Conservation (phyloP, 2,113 vertebrate species). For the Aspiorhynchus laticeps region DNA sequence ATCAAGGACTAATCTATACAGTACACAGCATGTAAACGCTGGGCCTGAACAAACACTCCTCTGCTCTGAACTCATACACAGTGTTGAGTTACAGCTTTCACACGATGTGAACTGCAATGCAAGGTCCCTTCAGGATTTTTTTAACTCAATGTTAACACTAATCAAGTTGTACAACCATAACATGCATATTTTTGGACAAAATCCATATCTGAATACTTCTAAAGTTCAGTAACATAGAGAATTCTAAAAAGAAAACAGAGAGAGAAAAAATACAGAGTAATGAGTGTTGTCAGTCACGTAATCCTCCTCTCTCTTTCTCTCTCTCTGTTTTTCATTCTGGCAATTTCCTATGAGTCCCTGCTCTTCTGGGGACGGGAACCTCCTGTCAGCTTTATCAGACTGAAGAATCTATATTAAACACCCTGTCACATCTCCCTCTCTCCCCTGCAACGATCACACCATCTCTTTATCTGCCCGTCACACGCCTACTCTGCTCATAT, state of each 20-base stretch:
- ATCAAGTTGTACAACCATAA: neutral
- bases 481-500: slow-evolving; percentile 59
- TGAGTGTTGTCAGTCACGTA: slow-evolving; percentile 35
- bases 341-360: slow-evolving; percentile 73
- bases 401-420: slow-evolving; percentile 79
- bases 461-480: slow-evolving; percentile 61
- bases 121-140: neutral
- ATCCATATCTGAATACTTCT: neutral
- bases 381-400: slow-evolving; percentile 69
- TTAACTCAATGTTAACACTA: neutral
- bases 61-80: slow-evolving; percentile 6
- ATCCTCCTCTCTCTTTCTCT: slow-evolving; percentile 7
- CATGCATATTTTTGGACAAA: neutral
- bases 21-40: neutral
- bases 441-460: slow-evolving; percentile 63
- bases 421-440: slow-evolving; percentile 52
- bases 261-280: slow-evolving; percentile 23
- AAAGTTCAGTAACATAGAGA: neutral
- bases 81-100: slow-evolving; percentile 34
- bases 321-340: slow-evolving; percentile 48
- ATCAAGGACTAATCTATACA: slow-evolving; percentile 47
- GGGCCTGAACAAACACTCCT: slow-evolving; percentile 34
- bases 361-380: slow-evolving; percentile 67
- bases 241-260: neutral
- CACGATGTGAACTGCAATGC: neutral